Percentiles rank a stretch among this genome's conserved stretches.
Conservation (phyloP, 2,797 vertebrate species). For the Erpetoichthys calabaricus region DNA sequence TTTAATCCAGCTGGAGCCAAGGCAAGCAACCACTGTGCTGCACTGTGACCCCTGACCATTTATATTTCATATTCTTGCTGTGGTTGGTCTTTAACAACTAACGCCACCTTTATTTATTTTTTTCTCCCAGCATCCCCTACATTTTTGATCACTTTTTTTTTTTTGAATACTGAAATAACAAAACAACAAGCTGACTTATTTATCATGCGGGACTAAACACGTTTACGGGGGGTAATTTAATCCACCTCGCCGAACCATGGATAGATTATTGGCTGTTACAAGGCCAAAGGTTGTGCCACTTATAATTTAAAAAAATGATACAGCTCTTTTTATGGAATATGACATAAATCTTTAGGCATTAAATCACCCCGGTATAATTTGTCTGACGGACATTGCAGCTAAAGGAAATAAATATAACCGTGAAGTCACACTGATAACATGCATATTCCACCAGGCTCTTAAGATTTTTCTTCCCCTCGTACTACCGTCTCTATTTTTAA, state of each 20-base stretch:
- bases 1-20: conserved; percentile 42
- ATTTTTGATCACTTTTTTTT: conserved; percentile 5
- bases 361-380: conserved; percentile 37
- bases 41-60: conserved; percentile 30
- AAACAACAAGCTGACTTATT: conserved; percentile 34
- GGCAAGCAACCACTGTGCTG: conserved; percentile 31
- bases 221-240: conserved; percentile 27
- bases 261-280: conserved; percentile 32
- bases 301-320: conserved; percentile 27
- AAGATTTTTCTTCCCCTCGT: conserved; percentile 12
- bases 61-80: conserved; percentile 31
- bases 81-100: conserved; percentile 29
- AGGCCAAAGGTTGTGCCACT: conserved; percentile 26
- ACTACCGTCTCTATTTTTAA: conserved; percentile 10
- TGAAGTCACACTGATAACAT: conserved; percentile 29
- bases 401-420: conserved; percentile 46
- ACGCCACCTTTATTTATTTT: conserved; percentile 10
- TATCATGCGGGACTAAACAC: conserved; percentile 27
- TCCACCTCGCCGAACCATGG: conserved; percentile 28
- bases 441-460: conserved; percentile 23
- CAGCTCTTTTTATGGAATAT: conserved; percentile 25
- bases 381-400: conserved; percentile 40
- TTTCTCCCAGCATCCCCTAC: background rate
- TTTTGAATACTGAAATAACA: conserved; percentile 31
- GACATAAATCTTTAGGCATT: conserved; percentile 35